Evolutionary conservation across 2,888 invertebrate genomes (phyloP).

Genomic region (Lepidochrysops patricia): DNA sequence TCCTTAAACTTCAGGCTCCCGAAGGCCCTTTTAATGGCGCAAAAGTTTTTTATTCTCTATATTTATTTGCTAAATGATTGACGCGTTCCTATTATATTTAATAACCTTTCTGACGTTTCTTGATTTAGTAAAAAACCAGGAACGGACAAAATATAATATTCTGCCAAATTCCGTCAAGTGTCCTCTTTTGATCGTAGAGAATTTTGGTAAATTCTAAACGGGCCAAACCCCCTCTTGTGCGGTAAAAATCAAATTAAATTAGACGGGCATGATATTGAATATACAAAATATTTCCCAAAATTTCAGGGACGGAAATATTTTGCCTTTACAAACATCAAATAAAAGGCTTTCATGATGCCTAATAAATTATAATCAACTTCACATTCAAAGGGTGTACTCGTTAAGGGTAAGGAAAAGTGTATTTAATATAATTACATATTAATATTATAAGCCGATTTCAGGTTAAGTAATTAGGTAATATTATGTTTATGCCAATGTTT

Average conservation of each 20-base stretch:
- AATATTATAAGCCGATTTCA: background rate
- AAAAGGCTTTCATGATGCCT: conserved; percentile 6
- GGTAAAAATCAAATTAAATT: conserved; percentile 1
- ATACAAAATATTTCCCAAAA: background rate
- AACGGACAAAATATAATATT: too few species aligned
- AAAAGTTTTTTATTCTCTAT: too few species aligned
- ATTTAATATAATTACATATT: background rate
- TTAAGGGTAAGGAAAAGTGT: background rate
- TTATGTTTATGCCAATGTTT: too few species aligned
- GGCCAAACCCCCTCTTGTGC: background rate
- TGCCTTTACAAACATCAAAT: conserved; percentile 8
- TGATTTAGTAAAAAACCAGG: too few species aligned
- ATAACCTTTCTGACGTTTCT: too few species aligned
- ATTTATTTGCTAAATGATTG: too few species aligned
- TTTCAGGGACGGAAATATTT: conserved; percentile 2
- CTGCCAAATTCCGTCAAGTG: background rate
- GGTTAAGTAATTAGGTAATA: background rate
- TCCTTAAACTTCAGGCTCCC: too few species aligned
- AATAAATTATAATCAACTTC: conserved; percentile 11
- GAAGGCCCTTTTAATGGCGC: too few species aligned
- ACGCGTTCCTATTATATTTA: too few species aligned
- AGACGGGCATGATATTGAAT: background rate
- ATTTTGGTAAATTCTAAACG: background rate
- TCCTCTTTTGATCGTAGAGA: background rate
- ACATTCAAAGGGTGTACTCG: background rate